Conservation (phyloP, 2,797 vertebrate species). For the Sebastes steindachneri region DNA sequence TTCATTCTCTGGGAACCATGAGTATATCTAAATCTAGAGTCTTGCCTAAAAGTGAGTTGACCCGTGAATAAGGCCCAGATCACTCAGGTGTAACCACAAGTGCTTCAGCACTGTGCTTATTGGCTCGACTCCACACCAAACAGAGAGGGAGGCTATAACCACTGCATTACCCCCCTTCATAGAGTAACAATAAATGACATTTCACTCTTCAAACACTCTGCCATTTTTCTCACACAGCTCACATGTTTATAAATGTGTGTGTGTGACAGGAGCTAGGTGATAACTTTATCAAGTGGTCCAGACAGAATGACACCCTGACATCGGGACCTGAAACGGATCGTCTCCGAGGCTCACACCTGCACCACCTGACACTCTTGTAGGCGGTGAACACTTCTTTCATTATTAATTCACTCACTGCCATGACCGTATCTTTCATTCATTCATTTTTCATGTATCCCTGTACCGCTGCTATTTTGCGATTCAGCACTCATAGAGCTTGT, state of each 20-base stretch:
- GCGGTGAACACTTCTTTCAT: slow-evolving; percentile 44
- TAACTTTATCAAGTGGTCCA: slow-evolving; percentile 8
- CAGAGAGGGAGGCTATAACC: neutral
- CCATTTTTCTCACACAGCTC: neutral
- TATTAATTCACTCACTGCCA: slow-evolving; percentile 70
- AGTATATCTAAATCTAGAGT: neutral
- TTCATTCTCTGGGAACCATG: neutral
- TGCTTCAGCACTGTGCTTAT: neutral
- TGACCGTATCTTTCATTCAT: slow-evolving; percentile 60
- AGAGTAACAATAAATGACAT: neutral
- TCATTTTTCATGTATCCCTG: slow-evolving; percentile 60
- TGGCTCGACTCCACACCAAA: neutral
- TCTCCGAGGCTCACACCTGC: neutral
- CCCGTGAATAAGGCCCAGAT: neutral
- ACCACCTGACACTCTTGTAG: slow-evolving; percentile 25
- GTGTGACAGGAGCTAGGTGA: neutral
- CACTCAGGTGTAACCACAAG: neutral
- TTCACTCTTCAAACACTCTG: neutral
- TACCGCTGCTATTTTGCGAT: slow-evolving; percentile 49
- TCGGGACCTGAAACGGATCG: neutral
- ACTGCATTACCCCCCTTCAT: neutral
- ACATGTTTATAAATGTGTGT: neutral
- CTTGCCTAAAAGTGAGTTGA: neutral
- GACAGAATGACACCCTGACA: slow-evolving; percentile 14
- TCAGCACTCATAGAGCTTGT: slow-evolving; percentile 25